These are phyloP conservation scores for Mycetomoellerius zeteki DNA, from an alignment of 1,140 invertebrate genomes.

Conservation along the genomic window DNA sequence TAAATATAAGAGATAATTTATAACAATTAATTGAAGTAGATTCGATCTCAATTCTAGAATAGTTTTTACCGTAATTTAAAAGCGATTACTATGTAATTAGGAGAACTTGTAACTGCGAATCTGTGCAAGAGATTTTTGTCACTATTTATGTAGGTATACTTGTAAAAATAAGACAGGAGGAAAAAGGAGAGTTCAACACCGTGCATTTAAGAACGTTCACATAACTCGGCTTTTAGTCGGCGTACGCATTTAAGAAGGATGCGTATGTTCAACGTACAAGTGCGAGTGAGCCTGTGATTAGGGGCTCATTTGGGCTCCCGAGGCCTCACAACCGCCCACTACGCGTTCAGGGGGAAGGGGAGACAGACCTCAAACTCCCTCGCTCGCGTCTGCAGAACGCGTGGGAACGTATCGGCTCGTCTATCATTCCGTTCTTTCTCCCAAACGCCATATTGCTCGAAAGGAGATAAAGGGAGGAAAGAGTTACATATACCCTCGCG, in stretches of 20 bases:
- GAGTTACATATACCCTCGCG: background rate
- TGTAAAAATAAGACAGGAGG: constrained; percentile 19
- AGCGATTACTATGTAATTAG: no score
- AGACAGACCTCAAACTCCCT: constrained; percentile 58
- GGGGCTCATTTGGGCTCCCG: constrained; percentile 77
- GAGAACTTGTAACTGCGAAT: background rate
- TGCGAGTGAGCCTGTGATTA: constrained; percentile 84
- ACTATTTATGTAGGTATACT: background rate
- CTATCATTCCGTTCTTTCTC: constrained; percentile 81
- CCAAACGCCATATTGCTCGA: constrained; percentile 41
- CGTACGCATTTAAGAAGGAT: constrained; percentile 73
- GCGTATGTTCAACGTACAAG: constrained; percentile 72
- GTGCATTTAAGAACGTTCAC: constrained; percentile 75
- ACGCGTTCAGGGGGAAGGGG: constrained; percentile 72
- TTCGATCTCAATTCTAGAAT: background rate
- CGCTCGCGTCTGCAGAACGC: constrained; percentile 70
- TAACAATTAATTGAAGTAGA: background rate
- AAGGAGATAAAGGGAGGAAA: constrained; percentile 30
- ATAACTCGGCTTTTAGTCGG: constrained; percentile 75
- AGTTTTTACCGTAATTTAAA: background rate
- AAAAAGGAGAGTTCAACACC: constrained; percentile 67
- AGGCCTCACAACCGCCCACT: constrained; percentile 84
- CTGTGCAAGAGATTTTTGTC: background rate
- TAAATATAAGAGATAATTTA: background rate
- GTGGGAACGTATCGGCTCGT: constrained; percentile 86